Evolutionary conservation across 2,888 invertebrate species (phyloP).

Genomic region (Tolmerus cingulatus): DNA sequence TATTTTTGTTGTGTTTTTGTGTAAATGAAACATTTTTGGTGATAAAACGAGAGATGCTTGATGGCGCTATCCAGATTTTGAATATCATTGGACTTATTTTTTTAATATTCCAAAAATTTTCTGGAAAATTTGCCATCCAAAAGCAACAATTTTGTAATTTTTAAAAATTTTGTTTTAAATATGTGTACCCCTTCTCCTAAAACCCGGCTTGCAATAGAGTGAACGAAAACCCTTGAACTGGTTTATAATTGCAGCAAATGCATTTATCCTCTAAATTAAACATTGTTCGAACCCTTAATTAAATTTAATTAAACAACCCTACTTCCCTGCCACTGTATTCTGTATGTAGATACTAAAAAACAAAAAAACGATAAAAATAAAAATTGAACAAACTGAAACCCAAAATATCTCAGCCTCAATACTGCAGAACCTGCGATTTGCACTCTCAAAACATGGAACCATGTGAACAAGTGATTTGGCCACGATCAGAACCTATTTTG

Average conservation of each 20-base stretch:
- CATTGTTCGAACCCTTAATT: neutral
- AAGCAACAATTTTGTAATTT: neutral
- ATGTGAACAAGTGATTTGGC: constrained; percentile 69
- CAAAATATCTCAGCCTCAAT: neutral
- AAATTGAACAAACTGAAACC: no score
- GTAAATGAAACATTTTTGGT: neutral
- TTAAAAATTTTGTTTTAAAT: neutral
- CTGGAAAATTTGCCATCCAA: neutral
- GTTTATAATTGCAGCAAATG: neutral
- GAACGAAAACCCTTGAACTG: neutral
- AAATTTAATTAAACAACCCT: neutral
- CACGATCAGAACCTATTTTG: constrained; percentile 73
- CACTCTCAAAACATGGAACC: constrained; percentile 67
- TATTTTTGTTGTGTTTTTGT: neutral
- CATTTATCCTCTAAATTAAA: neutral
- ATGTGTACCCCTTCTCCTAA: neutral
- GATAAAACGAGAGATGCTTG: neutral
- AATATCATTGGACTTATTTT: neutral
- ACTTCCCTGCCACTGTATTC: neutral
- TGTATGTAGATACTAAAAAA: neutral
- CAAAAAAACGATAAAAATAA: no score
- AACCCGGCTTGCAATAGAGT: neutral
- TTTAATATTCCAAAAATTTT: neutral
- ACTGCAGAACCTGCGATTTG: neutral
- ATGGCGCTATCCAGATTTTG: neutral